Evolutionary conservation across 2,797 vertebrate species (phyloP), one percentile per base, ranked within the genome.

Genomic region (Urophycis tenuis): DNA sequence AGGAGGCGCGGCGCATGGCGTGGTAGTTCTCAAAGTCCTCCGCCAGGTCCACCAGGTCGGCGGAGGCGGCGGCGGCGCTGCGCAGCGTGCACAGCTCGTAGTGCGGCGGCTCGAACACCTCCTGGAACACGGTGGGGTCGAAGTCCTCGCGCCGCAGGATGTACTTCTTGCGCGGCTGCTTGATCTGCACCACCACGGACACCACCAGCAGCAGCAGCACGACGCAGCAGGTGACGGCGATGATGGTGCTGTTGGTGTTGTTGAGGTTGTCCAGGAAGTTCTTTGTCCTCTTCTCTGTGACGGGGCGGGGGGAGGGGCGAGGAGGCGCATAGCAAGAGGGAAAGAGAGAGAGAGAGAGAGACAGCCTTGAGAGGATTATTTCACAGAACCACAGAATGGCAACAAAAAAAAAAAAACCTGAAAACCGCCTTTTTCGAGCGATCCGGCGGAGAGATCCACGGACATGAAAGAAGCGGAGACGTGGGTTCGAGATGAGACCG

Each of bases 161-260:
- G 87, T 97, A 98, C 90, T 98, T 99, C 88, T 99, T 99, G 79
- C 98, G 95, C 39, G 98, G 98, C 92, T 99, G 98, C 89, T 97
- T 99, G 92, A 99, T 95, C 90, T 99, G 97, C 82, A 99, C 98
- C 76, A 98, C 92, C 83, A 99, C 93, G 12, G 98, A 99, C 85
- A 99, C 86, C 84, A 96, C 92, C 85, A 99, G 95, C 76, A 99
- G 96, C 89, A 99, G 92, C 88, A 97, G 92, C 81, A 99, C 98
- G 80, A 99, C 94, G 92, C 97, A 98, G 89, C 95, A 97, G 34
- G 97, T 97, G 78, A 99, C 95, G 1, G 97, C 98, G 74, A 99
- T 99, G 78, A 99, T 95, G 81, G 96, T 97, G 81, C 97, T 94
- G 64, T 97, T 98, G 82, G 96, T 98, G 92, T 97, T 98, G 91